Percentiles rank a stretch among this genome's conserved stretches.
phyloP scores from a whole-genome alignment of 2,113 vertebrate genomes.

The Sclerurus mexicanus region DNA sequence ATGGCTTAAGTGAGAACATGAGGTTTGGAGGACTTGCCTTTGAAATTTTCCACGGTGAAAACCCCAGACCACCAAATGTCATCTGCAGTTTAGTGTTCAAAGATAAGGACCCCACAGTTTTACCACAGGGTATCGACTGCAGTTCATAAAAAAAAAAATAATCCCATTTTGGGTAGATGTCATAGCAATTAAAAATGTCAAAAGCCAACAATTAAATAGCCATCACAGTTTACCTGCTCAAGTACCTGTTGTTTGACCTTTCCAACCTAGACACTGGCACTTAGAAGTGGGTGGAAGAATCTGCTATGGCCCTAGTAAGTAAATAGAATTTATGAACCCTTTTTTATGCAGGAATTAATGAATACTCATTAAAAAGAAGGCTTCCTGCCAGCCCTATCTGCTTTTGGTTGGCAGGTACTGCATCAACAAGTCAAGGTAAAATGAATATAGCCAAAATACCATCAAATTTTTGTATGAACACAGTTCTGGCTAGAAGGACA shows the following conservation, averaged over 20 bases:
- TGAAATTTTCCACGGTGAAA: background rate
- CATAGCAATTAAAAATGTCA: background rate
- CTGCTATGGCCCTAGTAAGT: background rate
- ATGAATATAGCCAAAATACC: background rate
- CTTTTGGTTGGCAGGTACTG: background rate
- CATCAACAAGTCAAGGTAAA: background rate
- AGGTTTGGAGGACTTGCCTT: background rate
- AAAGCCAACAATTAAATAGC: background rate
- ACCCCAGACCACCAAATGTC: background rate
- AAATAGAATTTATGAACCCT: background rate
- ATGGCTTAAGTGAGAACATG: background rate
- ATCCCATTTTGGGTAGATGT: background rate
- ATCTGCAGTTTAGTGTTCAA: background rate
- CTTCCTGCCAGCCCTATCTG: background rate
- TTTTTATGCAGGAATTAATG: constrained; percentile 14
- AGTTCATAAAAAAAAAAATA: background rate
- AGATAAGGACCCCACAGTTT: background rate
- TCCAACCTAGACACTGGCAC: background rate
- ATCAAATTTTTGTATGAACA: background rate
- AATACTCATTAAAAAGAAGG: background rate
- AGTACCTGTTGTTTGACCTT: background rate
- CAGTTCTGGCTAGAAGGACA: background rate
- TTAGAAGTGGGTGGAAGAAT: background rate
- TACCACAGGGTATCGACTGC: background rate
- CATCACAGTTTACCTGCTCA: background rate